These are phyloP conservation scores for Seriola aureovittata DNA, from an alignment of 2,113 vertebrate species.

Conservation along the genomic window DNA sequence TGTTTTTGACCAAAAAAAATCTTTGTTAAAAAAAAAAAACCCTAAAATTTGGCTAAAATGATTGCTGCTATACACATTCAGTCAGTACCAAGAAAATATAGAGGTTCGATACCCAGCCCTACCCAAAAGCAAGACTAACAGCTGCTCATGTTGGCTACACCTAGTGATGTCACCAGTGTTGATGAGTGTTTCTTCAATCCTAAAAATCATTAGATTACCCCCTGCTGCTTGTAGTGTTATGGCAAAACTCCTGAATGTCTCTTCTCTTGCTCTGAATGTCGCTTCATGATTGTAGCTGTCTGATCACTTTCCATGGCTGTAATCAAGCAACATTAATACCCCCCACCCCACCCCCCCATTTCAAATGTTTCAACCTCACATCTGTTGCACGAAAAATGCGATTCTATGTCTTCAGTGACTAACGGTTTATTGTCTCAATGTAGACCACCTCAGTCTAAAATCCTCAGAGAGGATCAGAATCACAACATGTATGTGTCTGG, in stretches of 20 bases:
- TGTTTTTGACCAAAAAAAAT: no score
- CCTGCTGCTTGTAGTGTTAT: slow-evolving; percentile 41
- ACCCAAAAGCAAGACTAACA: not conserved
- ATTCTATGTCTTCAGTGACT: not conserved
- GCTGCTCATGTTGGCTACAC: not conserved
- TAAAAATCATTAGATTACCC: slow-evolving; percentile 9
- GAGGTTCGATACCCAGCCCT: not conserved
- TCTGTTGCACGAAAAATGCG: slow-evolving; percentile 25
- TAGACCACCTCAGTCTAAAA: slow-evolving; percentile 95
- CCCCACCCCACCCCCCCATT: not conserved
- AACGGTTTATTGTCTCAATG: slow-evolving; percentile 61
- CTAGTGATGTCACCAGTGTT: slow-evolving; percentile 40
- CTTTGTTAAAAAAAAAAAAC: no score
- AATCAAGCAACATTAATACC: slow-evolving; percentile 7
- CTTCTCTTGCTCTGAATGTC: slow-evolving; percentile 34
- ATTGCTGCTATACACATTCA: no score
- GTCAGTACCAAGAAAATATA: not conserved
- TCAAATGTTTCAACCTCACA: not conserved
- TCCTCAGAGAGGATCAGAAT: slow-evolving; percentile 94
- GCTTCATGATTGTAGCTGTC: not conserved
- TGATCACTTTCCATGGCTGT: slow-evolving; percentile 25
- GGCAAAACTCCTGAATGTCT: slow-evolving; percentile 37
- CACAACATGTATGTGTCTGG: slow-evolving; percentile 98
- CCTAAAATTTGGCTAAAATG: no score
- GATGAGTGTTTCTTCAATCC: slow-evolving; percentile 9